phyloP scores from a whole-genome alignment of 2,797 vertebrate genomes.

The Telmatherina bonti region DNA sequence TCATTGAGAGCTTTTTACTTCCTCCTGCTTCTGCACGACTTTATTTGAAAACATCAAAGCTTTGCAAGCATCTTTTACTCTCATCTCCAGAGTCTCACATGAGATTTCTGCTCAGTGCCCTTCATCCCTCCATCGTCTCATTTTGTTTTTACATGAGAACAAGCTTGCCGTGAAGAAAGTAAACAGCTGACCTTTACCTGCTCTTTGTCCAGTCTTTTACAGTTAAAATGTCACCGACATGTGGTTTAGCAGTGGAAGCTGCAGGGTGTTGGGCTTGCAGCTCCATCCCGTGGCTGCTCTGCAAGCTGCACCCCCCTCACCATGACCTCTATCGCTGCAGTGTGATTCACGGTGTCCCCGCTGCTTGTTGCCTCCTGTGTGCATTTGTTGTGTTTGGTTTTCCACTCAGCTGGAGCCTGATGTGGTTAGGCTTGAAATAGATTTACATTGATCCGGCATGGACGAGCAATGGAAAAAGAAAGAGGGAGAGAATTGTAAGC shows the following conservation, averaged over 20 bases:
- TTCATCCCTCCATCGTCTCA: not conserved
- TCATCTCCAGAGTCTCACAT: not conserved
- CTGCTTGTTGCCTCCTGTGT: constrained; percentile 7
- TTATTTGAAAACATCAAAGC: no score
- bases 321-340: constrained; percentile 55
- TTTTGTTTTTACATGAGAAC: not conserved
- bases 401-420: constrained; percentile 56
- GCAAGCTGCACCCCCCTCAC: constrained; percentile 23
- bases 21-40: not conserved
- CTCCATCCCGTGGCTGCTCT: constrained; percentile 43
- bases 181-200: constrained; percentile 1
- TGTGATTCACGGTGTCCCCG: constrained; percentile 30
- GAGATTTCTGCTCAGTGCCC: no score
- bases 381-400: constrained; percentile 50
- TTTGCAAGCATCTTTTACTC: not conserved
- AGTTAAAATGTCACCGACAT: constrained; percentile 7
- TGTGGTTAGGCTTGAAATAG: constrained; percentile 58
- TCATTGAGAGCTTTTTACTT: not conserved
- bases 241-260: not conserved
- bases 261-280: constrained; percentile 19
- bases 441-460: constrained; percentile 58
- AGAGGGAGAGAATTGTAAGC: not conserved
- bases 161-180: not conserved
- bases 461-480: constrained; percentile 31
- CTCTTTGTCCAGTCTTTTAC: not conserved